phyloP scores from a whole-genome alignment of 1,140 invertebrate species.

The Phymorhynchus buccinoides region DNA sequence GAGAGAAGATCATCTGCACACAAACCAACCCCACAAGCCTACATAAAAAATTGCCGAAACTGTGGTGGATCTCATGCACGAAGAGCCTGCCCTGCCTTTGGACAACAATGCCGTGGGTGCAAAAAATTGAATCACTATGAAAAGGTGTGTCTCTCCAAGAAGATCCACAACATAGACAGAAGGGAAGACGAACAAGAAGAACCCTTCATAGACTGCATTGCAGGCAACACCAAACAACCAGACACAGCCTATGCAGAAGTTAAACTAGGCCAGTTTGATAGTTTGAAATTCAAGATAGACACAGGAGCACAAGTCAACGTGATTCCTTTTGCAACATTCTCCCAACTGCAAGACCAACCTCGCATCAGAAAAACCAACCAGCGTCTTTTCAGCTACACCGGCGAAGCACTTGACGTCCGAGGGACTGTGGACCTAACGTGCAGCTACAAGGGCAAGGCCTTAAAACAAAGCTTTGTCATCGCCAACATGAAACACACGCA shows the following conservation, averaged over 20 bases:
- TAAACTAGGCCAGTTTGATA: constrained; percentile 44
- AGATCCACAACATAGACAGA: not conserved
- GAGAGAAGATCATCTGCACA: too few relatives aligned
- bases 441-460: not conserved
- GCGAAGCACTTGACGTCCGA: not conserved
- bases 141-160: constrained; percentile 4
- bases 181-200: not conserved
- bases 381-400: constrained; percentile 25
- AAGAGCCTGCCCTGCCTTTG: constrained; percentile 13
- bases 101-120: not conserved
- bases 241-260: constrained; percentile 39
- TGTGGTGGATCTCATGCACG: not conserved
- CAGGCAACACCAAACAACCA: not conserved
- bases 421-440: not conserved
- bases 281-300: constrained; percentile 39
- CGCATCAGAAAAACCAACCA: constrained; percentile 45
- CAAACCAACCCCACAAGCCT: too few relatives aligned
- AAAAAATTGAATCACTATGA: constrained; percentile 6
- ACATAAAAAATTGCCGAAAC: not conserved
- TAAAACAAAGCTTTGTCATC: not conserved
- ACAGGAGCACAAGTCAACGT: constrained; percentile 45
- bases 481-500: not conserved
- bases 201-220: constrained; percentile 15
- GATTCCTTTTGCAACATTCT: constrained; percentile 26
- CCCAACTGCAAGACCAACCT: constrained; percentile 48